A percentile compares a stretch with the other conserved stretches of the same genome.
Evolutionary conservation across 2,113 vertebrate genomes (phyloP).

Genomic region (Columba janthina): DNA sequence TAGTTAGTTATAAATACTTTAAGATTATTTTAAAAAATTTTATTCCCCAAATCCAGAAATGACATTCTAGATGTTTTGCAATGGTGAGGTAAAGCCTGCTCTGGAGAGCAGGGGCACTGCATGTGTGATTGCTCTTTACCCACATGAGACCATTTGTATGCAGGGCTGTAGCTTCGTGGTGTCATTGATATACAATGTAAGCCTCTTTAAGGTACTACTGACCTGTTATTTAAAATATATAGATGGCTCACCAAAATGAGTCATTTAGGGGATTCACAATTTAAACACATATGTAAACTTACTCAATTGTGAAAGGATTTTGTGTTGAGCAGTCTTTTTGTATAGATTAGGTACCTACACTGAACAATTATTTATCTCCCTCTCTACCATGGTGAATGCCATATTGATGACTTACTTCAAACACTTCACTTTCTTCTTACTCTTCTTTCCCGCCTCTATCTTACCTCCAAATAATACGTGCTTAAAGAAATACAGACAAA

Average conservation of each 20-base stretch:
- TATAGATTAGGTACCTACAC: not conserved
- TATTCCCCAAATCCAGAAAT: not conserved
- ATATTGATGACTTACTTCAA: not conserved
- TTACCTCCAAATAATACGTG: not conserved
- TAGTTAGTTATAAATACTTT: not conserved
- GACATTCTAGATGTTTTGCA: not conserved
- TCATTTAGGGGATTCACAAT: not conserved
- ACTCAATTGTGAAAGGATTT: not conserved
- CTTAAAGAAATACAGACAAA: not conserved
- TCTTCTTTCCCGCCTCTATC: not conserved
- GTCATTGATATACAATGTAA: not conserved
- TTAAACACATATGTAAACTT: not conserved
- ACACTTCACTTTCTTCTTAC: not conserved
- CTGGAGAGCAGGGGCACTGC: not conserved
- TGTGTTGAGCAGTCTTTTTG: not conserved
- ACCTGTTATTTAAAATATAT: not conserved
- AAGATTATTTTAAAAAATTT: not conserved
- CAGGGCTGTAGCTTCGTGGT: not conserved
- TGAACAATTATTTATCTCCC: not conserved
- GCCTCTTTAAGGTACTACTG: not conserved
- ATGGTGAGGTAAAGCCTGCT: too few relatives aligned
- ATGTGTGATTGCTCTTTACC: not conserved
- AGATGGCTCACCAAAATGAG: not conserved
- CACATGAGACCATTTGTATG: not conserved
- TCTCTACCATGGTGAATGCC: not conserved